Conservation (phyloP, 2,888 invertebrate genomes). For the Drosophila siamana region DNA sequence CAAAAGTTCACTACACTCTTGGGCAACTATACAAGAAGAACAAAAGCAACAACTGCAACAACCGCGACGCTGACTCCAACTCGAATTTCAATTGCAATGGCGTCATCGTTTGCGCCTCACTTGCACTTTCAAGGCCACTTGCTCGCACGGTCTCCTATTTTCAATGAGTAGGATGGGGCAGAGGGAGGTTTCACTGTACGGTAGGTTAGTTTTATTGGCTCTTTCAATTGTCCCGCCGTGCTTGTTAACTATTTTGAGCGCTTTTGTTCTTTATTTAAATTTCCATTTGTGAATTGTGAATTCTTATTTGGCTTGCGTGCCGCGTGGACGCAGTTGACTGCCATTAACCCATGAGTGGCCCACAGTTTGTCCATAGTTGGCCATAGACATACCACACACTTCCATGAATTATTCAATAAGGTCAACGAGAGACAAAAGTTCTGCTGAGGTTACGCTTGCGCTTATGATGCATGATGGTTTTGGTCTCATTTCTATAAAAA, state of each 20-base stretch:
- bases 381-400: slow-evolving; percentile 11
- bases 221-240: slow-evolving; percentile 56
- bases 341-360: slow-evolving; percentile 63
- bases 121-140: slow-evolving; percentile 75
- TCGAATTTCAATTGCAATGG: slow-evolving; percentile 28
- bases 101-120: slow-evolving; percentile 41
- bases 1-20: slow-evolving; percentile 42
- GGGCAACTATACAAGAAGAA: slow-evolving; percentile 27
- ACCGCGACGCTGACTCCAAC: not conserved
- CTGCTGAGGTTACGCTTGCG: slow-evolving; percentile 20
- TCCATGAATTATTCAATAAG: slow-evolving; percentile 77
- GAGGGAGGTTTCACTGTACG: slow-evolving; percentile 59
- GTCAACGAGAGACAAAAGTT: slow-evolving; percentile 58
- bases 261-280: slow-evolving; percentile 76
- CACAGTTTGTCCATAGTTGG: slow-evolving; percentile 21
- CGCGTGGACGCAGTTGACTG: slow-evolving; percentile 72
- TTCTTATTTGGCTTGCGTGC: slow-evolving; percentile 68
- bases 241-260: slow-evolving; percentile 26
- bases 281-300: slow-evolving; percentile 62
- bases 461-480: slow-evolving; percentile 53
- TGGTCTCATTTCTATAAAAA: slow-evolving; percentile 14
- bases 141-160: slow-evolving; percentile 24
- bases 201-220: slow-evolving; percentile 78
- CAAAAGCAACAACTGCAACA: not conserved
- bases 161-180: not conserved